Evolutionary conservation across 1,140 invertebrate species (phyloP).

Genomic region (Solenopsis fugax): DNA sequence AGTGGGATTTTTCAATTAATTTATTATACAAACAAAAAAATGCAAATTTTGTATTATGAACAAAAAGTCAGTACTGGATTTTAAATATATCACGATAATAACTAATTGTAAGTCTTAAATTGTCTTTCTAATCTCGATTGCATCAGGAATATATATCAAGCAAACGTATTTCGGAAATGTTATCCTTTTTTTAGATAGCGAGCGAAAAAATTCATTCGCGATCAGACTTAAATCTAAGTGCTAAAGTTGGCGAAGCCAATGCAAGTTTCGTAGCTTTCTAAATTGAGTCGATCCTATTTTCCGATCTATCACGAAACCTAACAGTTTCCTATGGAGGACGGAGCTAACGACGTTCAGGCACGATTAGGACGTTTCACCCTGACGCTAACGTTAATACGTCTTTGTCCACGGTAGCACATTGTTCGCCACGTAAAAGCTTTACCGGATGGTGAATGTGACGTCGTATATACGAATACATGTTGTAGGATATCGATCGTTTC

Average conservation of each 20-base stretch:
- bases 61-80: background rate
- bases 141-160: background rate
- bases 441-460: constrained; percentile 67
- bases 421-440: constrained; percentile 73
- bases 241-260: background rate
- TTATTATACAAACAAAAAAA: background rate
- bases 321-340: background rate
- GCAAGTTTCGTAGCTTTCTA: background rate
- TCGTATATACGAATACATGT: constrained; percentile 46
- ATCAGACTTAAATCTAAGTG: background rate
- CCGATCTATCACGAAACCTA: background rate
- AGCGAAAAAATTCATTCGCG: background rate
- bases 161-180: background rate
- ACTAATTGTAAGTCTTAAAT: background rate
- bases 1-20: background rate
- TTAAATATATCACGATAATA: constrained; percentile 10
- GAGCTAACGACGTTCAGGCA: background rate
- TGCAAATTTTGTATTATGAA: background rate
- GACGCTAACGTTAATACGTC: constrained; percentile 70
- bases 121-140: background rate
- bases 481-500: constrained; percentile 76
- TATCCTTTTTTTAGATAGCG: background rate
- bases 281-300: background rate
- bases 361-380: constrained; percentile 5
- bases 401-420: constrained; percentile 67